phyloP scores from a whole-genome alignment of 2,888 invertebrate genomes.

The Tricholauxania praeusta region DNA sequence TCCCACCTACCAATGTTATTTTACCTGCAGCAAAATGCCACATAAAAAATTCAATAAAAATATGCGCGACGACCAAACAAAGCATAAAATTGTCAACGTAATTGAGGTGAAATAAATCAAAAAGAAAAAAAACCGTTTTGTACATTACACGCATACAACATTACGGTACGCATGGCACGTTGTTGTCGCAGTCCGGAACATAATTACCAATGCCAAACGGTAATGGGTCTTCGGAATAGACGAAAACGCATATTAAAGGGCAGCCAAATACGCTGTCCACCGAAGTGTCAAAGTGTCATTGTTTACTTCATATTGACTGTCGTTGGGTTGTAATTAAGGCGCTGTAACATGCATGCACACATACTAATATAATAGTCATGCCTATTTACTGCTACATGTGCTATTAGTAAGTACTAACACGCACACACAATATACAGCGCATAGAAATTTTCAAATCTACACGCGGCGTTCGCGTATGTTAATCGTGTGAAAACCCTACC shows the following conservation, averaged over 20 bases:
- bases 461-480: background rate
- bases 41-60: slow-evolving; percentile 8
- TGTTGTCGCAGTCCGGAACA: background rate
- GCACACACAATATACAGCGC: background rate
- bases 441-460: slow-evolving; percentile 3
- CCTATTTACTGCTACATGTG: background rate
- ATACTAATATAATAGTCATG: background rate
- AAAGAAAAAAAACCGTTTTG: background rate
- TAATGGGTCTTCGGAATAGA: background rate
- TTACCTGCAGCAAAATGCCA: too few species aligned
- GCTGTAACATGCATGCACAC: background rate
- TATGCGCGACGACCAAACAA: background rate
- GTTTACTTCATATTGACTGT: slow-evolving; percentile 9
- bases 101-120: slow-evolving; percentile 17
- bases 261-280: too few species aligned
- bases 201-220: slow-evolving; percentile 8
- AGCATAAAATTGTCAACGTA: slow-evolving; percentile 2
- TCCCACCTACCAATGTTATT: too few species aligned
- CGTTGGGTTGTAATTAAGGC: background rate
- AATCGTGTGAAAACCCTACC: slow-evolving; percentile 25
- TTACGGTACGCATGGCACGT: background rate
- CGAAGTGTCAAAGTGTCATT: slow-evolving; percentile 23
- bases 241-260: background rate
- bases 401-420: background rate
- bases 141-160: background rate